These are phyloP conservation scores for Leptinotarsa lineolata DNA, from an alignment of 1,140 invertebrate genomes.

Conservation along the genomic window DNA sequence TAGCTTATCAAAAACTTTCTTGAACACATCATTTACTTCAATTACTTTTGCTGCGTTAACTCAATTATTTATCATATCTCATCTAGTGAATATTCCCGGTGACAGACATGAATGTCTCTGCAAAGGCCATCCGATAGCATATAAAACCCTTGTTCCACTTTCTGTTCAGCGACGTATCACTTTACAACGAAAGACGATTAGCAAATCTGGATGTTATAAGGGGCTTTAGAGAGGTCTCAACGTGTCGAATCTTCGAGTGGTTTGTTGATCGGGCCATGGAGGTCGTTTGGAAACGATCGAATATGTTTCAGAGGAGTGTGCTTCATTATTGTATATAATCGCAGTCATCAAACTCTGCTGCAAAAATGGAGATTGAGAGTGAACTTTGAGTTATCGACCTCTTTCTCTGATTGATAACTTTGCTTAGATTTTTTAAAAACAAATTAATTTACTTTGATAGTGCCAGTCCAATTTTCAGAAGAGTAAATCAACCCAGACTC, in stretches of 20 bases:
- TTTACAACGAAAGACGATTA: constrained; percentile 37
- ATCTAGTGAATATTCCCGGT: not conserved
- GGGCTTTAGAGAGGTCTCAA: constrained; percentile 9
- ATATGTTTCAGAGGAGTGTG: no score
- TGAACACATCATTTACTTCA: not conserved
- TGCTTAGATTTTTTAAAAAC: no score
- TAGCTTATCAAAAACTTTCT: not conserved
- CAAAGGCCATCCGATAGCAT: constrained; percentile 1
- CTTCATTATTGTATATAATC: no score
- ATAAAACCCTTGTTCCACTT: constrained; percentile 6
- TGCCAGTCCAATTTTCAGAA: no score
- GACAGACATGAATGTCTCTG: not conserved
- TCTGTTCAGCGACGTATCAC: constrained; percentile 23
- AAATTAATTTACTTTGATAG: no score
- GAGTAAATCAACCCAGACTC: no score
- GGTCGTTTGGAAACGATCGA: no score
- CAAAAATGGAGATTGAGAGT: no score
- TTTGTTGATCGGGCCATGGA: not conserved
- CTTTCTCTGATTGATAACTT: no score
- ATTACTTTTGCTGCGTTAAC: not conserved
- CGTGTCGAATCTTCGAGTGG: constrained; percentile 22
- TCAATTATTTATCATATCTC: not conserved
- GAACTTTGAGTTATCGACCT: no score
- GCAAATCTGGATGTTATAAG: constrained; percentile 23
- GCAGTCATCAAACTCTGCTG: no score